These are phyloP conservation scores for Typhlichthys eigenmanni DNA, from an alignment of 2,797 vertebrate species.

Conservation along the genomic window DNA sequence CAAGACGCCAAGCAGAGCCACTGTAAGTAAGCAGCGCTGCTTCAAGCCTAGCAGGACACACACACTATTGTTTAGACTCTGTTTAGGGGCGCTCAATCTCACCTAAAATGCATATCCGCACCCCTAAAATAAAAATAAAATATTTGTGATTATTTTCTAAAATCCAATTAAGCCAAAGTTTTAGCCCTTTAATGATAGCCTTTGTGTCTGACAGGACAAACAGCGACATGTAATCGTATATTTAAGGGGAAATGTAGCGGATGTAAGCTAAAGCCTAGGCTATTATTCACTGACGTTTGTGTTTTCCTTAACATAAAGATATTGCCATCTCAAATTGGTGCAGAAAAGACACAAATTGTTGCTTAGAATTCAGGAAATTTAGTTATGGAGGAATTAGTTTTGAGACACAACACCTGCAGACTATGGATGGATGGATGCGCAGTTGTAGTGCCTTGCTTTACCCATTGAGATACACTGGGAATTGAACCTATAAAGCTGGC, in stretches of 20 bases:
- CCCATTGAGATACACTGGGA: neutral
- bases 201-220: too few species aligned
- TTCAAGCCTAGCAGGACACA: neutral
- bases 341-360: too few species aligned
- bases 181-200: too few species aligned
- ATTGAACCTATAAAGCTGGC: neutral
- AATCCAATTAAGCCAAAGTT: too few species aligned
- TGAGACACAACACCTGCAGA: neutral
- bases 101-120: neutral
- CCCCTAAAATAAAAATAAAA: too few species aligned
- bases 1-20: slow-evolving; percentile 78
- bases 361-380: too few species aligned
- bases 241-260: too few species aligned
- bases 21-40: slow-evolving; percentile 24
- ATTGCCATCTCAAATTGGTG: too few species aligned
- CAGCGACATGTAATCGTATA: too few species aligned
- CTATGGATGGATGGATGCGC: neutral
- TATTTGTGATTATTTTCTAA: too few species aligned
- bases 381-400: neutral
- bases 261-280: too few species aligned
- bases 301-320: neutral
- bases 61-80: neutral
- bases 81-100: neutral
- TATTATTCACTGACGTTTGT: neutral
- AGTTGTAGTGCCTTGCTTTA: neutral